phyloP scores from a whole-genome alignment of 2,797 vertebrate species.

The Betta splendens region DNA sequence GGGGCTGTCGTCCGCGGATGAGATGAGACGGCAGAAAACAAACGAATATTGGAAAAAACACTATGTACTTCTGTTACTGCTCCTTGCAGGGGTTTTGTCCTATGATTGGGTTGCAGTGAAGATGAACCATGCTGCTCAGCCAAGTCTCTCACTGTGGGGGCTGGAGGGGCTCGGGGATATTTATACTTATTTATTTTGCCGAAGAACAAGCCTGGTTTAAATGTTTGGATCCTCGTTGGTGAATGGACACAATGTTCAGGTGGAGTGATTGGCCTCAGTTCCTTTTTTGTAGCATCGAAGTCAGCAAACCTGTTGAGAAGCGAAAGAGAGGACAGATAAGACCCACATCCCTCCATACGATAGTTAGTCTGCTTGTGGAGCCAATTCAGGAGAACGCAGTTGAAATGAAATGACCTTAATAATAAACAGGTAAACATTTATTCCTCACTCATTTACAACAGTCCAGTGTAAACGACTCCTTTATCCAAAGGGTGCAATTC shows the following conservation, averaged over 20 bases:
- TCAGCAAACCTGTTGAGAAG: constrained; percentile 70
- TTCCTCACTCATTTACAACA: too few species aligned
- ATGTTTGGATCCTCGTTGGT: constrained; percentile 60
- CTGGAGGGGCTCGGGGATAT: constrained; percentile 11
- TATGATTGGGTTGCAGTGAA: constrained; percentile 39
- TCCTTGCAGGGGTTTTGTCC: constrained; percentile 42
- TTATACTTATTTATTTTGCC: constrained; percentile 7
- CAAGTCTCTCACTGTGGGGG: constrained; percentile 35
- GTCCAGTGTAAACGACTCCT: constrained; percentile 11
- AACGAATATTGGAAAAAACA: constrained; percentile 20
- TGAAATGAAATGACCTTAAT: too few species aligned
- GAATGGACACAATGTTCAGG: constrained; percentile 68
- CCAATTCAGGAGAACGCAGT: too few species aligned
- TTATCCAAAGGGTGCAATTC: constrained; percentile 26
- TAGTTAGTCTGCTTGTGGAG: too few species aligned
- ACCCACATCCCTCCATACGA: neutral
- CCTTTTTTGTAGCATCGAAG: constrained; percentile 58
- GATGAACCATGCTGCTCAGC: constrained; percentile 43
- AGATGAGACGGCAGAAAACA: constrained; percentile 14
- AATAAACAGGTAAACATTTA: too few species aligned
- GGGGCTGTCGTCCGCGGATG: constrained; percentile 35
- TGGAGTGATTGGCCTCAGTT: constrained; percentile 70
- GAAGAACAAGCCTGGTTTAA: constrained; percentile 39
- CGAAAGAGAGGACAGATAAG: constrained; percentile 16
- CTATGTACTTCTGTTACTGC: constrained; percentile 38